Evolutionary conservation across 2,888 invertebrate species (phyloP).

Genomic region (Diadegma fenestrale): DNA sequence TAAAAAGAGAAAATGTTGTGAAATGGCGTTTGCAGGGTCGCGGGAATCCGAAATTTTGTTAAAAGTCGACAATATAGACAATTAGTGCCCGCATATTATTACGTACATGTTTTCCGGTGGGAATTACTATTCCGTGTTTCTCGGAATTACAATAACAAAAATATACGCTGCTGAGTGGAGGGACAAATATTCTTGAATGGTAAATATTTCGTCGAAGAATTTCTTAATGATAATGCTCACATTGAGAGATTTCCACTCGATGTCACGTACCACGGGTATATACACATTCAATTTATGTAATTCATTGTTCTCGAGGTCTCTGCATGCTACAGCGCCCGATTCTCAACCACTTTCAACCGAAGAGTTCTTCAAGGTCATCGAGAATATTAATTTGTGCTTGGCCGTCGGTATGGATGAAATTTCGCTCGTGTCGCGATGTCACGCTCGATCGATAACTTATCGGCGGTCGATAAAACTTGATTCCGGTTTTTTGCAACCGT

Average conservation of each 20-base stretch:
- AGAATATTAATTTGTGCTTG: not conserved
- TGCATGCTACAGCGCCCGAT: not conserved
- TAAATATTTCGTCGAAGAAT: conserved; percentile 17
- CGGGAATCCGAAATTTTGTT: conserved; percentile 4
- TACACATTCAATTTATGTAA: not conserved
- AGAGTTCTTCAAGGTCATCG: not conserved
- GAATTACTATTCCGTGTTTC: not conserved
- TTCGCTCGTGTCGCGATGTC: not conserved
- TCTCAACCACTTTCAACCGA: conserved; percentile 44
- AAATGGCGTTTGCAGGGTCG: not conserved
- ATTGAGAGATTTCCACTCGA: conserved; percentile 4
- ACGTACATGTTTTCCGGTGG: not conserved
- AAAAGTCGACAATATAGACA: not conserved
- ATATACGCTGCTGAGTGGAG: not conserved
- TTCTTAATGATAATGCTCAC: not conserved
- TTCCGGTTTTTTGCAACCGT: not conserved
- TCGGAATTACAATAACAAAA: not conserved
- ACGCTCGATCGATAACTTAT: not conserved
- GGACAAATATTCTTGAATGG: not conserved
- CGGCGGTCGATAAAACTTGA: not conserved
- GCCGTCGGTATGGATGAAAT: not conserved
- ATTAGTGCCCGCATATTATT: not conserved
- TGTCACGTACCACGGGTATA: not conserved
- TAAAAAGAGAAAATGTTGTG: not conserved
- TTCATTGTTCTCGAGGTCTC: conserved; percentile 37